These are phyloP conservation scores for Turritopsis dohrnii DNA, from an alignment of 30 jellyfish, hydroid and myxozoan genomes.

Conservation along the genomic window DNA sequence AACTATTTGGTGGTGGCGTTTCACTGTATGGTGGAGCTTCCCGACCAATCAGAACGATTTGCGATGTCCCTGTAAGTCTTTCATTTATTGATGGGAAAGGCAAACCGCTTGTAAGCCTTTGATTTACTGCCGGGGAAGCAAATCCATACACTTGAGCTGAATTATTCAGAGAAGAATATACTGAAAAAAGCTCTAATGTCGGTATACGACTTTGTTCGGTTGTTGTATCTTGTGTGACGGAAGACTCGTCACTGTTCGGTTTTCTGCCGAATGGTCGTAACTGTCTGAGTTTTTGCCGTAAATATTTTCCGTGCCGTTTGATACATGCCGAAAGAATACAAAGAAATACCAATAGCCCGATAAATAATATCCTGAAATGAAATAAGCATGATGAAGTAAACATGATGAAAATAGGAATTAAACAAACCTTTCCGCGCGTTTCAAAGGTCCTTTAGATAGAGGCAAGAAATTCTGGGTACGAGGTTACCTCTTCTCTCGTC, in stretches of 20 bases:
- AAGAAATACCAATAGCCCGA: background rate
- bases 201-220: background rate
- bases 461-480: no score
- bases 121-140: background rate
- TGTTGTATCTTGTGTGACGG: background rate
- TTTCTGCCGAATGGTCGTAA: background rate
- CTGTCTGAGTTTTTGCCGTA: background rate
- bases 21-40: background rate
- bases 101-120: no score
- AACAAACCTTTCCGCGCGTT: no score
- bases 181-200: background rate
- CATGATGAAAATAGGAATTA: background rate
- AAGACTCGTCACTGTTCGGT: background rate
- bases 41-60: background rate
- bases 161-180: background rate
- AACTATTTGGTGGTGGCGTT: background rate
- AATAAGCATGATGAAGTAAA: no score
- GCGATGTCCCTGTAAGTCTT: no score
- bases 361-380: background rate
- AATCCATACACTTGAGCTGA: background rate
- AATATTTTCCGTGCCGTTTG: background rate
- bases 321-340: background rate
- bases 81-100: no score
- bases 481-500: no score
- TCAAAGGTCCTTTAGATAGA: no score